Base-by-base conservation (phyloP, 2,113 vertebrate species). In the Phylloscopus trochiloides region DNA sequence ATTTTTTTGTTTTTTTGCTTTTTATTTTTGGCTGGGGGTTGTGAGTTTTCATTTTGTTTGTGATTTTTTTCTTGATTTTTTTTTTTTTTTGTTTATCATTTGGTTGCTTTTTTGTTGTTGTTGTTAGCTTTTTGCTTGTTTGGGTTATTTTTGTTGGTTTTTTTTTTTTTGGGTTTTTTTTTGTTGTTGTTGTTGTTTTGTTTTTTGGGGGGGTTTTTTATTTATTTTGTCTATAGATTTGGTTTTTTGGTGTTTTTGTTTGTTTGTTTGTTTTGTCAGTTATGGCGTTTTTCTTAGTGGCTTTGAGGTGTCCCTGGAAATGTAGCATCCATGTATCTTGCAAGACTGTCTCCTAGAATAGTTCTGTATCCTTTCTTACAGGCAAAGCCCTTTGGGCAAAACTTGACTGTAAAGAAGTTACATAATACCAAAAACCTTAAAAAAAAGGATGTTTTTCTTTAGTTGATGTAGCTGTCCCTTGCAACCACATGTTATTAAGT, bases 261-360 rank as follows among this genome's bases (percentile, higher is more conserved):
- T 43, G 25, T 19, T n/a, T 26, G 12, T 1, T 17, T n/a, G 19
- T 14, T 1, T 15, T 3, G 6, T 61, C 10, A 10, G 4, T 42
- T 47, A 26, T 0, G 1, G 18, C 32, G 7, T 8, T 61, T 73
- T 76, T 34, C 34, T 78, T 57, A n/a, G 42, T 51, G 59, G 12
- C 51, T 77, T 66, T 71, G 25, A 48, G n/a, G 19, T n/a, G 9
- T 51, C 8, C 21, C n/a, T 72, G 40, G 84, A 90, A 61, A 61
- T 20, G 15, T 47, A 42, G 40, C 20, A 32, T 61, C 52, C 15
- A 1, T 38, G 3, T 61, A 10, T 77, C 55, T 81, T 66, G 21
- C 2, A 4, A 72, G 43, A 34, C 7, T 63, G 11, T 63, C 38
- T 77, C 40, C 59, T 61, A 65, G 68, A 43, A 38, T 47, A 50